Conservation (phyloP, 2,888 invertebrate genomes). For the Didymodactylos carnosus region DNA sequence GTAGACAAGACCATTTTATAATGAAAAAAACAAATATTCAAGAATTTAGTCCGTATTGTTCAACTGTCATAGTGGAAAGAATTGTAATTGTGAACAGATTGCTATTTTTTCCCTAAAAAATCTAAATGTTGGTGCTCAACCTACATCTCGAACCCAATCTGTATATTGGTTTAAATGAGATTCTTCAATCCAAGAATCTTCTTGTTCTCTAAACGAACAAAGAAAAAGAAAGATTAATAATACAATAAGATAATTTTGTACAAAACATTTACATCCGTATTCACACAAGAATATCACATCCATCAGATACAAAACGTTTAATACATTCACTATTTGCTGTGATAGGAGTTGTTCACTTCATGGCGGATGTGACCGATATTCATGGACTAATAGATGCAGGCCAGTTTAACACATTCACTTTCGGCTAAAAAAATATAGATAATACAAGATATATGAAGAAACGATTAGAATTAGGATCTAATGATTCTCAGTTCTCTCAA, state of each 20-base stretch:
- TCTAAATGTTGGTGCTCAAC: conserved; percentile 87
- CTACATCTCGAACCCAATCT: conserved; percentile 96
- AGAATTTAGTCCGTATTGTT: neutral
- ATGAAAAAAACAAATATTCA: neutral
- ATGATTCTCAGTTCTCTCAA: too few species aligned
- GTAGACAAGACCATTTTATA: conserved; percentile 42
- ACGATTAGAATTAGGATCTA: neutral
- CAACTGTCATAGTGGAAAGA: neutral
- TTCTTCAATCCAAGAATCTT: conserved; percentile 64
- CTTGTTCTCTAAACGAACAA: conserved; percentile 21
- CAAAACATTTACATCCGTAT: conserved; percentile 44
- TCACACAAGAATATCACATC: conserved; percentile 94
- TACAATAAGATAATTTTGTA: neutral
- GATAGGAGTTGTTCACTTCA: conserved; percentile 18
- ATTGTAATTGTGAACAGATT: conserved; percentile 60
- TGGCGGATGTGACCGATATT: neutral
- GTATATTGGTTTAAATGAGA: conserved; percentile 80
- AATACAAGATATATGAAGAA: neutral
- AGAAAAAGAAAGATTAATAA: neutral
- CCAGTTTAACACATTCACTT: conserved; percentile 90
- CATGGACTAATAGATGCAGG: conserved; percentile 54
- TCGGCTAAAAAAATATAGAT: conserved; percentile 42
- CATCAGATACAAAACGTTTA: conserved; percentile 75
- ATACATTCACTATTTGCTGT: conserved; percentile 28
- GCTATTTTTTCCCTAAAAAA: conserved; percentile 67